Evolutionary conservation across 2,888 invertebrate genomes (phyloP).

Genomic region (Andrena bicolor): DNA sequence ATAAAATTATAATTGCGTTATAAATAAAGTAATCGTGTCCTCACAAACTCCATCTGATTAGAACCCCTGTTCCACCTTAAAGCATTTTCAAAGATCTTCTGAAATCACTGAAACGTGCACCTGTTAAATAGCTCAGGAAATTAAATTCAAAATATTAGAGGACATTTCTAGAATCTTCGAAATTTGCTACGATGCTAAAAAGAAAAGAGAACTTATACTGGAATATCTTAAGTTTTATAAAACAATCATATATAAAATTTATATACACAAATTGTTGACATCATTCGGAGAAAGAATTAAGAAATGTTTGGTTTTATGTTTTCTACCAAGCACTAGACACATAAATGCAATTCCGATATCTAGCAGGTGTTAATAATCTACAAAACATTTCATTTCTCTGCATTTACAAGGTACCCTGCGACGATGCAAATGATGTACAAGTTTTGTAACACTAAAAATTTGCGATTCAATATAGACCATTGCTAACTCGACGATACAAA

Average conservation of each 20-base stretch:
- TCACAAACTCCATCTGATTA: background rate
- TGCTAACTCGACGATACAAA: slow-evolving; percentile 26
- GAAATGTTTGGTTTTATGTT: slow-evolving; percentile 18
- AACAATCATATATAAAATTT: slow-evolving; percentile 26
- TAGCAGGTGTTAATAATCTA: slow-evolving; percentile 33
- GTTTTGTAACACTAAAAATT: slow-evolving; percentile 35
- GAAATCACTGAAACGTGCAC: background rate
- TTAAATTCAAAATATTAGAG: background rate
- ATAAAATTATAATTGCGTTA: slow-evolving; percentile 2
- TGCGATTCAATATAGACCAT: slow-evolving; percentile 40
- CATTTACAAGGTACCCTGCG: slow-evolving; percentile 37
- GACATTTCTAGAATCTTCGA: background rate
- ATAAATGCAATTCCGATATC: slow-evolving; percentile 42
- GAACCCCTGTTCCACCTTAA: background rate
- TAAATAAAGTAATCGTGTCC: slow-evolving; percentile 9
- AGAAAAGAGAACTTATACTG: slow-evolving; percentile 18
- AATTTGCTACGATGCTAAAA: background rate
- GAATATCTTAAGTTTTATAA: slow-evolving; percentile 15
- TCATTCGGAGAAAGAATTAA: slow-evolving; percentile 19
- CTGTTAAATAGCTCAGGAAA: background rate
- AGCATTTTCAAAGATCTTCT: background rate
- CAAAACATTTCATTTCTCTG: slow-evolving; percentile 33
- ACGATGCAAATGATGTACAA: slow-evolving; percentile 37
- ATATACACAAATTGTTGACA: slow-evolving; percentile 7
- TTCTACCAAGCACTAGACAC: slow-evolving; percentile 30